Evolutionary conservation across 2,113 vertebrate genomes (phyloP).

Genomic region (Mormoops blainvillei): DNA sequence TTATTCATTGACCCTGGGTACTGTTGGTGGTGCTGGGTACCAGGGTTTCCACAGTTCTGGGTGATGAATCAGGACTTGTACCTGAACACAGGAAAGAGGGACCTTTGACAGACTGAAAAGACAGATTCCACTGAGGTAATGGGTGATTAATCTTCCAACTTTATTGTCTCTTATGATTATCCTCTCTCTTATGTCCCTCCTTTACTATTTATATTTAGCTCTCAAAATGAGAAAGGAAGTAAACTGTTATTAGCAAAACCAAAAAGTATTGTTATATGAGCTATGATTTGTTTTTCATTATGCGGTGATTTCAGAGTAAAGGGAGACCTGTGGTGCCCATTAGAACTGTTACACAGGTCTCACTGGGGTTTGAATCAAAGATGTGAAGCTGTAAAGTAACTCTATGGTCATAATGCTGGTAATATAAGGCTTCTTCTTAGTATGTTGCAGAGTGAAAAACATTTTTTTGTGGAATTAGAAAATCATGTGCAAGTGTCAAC

Average conservation of each 20-base stretch:
- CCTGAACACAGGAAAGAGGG: background rate
- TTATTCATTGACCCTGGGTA: background rate
- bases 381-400: background rate
- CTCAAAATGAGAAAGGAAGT: background rate
- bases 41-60: background rate
- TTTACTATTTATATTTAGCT: background rate
- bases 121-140: background rate
- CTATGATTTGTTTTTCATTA: background rate
- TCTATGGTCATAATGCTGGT: background rate
- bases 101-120: background rate
- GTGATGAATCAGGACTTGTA: background rate
- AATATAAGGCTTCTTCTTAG: background rate
- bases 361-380: background rate
- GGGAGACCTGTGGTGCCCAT: background rate
- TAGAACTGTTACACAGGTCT: background rate
- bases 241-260: background rate
- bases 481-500: background rate
- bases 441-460: background rate
- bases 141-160: background rate
- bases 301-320: background rate
- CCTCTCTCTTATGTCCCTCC: background rate
- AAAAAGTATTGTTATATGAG: background rate
- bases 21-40: background rate
- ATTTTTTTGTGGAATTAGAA: background rate
- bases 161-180: background rate